phyloP scores from a whole-genome alignment of 2,113 vertebrate genomes.

The Litocranius walleri region DNA sequence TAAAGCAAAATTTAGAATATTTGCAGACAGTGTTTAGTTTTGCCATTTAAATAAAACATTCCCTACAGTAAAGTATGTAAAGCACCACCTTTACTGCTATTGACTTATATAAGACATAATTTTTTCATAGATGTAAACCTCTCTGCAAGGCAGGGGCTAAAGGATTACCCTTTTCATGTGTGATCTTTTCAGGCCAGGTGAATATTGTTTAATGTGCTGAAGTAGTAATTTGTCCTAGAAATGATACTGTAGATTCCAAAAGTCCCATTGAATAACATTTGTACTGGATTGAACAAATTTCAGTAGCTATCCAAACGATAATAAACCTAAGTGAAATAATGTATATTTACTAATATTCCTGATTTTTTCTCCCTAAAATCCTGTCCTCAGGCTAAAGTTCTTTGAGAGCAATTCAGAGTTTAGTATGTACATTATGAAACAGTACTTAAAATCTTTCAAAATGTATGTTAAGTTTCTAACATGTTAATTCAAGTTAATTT shows the following conservation, averaged over 20 bases:
- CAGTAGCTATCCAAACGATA: background rate
- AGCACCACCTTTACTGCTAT: background rate
- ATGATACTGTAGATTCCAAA: background rate
- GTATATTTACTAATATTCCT: background rate
- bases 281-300: background rate
- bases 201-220: background rate
- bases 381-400: background rate
- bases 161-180: background rate
- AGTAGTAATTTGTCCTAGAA: background rate
- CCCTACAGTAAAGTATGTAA: background rate
- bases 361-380: background rate
- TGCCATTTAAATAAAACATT: background rate
- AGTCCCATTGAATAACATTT: background rate
- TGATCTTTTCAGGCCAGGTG: background rate
- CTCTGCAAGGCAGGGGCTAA: background rate
- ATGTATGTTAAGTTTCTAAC: background rate
- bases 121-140: background rate
- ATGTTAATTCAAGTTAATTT: slow-evolving; percentile 51
- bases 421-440: background rate
- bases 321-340: background rate
- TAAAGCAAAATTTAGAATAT: background rate
- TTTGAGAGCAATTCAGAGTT: background rate
- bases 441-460: slow-evolving; percentile 10
- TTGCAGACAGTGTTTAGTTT: background rate
- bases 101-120: background rate